A percentile compares a stretch with the other conserved stretches of the same genome.
phyloP scores from a whole-genome alignment of 2,113 vertebrate genomes.

The Archocentrus centrarchus region DNA sequence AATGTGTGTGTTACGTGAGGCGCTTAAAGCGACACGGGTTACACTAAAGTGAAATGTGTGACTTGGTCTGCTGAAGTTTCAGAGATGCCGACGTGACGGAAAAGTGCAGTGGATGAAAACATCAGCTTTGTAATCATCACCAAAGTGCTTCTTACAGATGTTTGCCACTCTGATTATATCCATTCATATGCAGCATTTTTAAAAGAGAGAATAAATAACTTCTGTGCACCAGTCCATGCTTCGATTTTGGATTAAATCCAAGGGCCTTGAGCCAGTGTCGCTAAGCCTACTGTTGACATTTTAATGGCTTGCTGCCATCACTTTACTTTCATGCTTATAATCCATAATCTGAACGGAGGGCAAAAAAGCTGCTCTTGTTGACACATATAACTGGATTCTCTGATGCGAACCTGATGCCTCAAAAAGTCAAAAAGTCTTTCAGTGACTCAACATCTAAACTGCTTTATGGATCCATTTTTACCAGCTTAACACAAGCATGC shows the following conservation, averaged over 20 bases:
- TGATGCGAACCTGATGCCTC: fast-evolving
- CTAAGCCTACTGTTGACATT: constrained; percentile 15
- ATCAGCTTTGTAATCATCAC: not conserved
- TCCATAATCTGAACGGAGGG: constrained; percentile 38
- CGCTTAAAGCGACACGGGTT: too few species aligned
- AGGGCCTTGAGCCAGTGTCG: not conserved
- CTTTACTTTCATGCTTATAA: constrained; percentile 22
- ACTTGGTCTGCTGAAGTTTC: not conserved
- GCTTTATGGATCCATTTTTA: constrained; percentile 48
- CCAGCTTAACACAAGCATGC: constrained; percentile 31
- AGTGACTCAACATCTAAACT: constrained; percentile 46
- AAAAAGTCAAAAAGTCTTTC: constrained; percentile 42
- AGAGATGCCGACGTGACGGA: not conserved
- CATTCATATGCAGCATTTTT: not conserved
- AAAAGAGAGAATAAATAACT: not conserved
- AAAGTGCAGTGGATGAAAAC: not conserved
- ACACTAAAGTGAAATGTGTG: too few species aligned
- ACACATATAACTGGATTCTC: constrained; percentile 8
- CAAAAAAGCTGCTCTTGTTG: constrained; percentile 15
- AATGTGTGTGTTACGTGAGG: too few species aligned
- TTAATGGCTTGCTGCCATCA: constrained; percentile 4
- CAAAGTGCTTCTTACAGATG: not conserved
- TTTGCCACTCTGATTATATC: not conserved
- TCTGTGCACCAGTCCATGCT: not conserved
- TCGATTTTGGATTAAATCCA: constrained; percentile 1